Percentiles rank a stretch among this genome's conserved stretches.
These are phyloP conservation scores for Neomonachus schauinslandi DNA, from an alignment of 2,113 vertebrate species.

Conservation along the genomic window DNA sequence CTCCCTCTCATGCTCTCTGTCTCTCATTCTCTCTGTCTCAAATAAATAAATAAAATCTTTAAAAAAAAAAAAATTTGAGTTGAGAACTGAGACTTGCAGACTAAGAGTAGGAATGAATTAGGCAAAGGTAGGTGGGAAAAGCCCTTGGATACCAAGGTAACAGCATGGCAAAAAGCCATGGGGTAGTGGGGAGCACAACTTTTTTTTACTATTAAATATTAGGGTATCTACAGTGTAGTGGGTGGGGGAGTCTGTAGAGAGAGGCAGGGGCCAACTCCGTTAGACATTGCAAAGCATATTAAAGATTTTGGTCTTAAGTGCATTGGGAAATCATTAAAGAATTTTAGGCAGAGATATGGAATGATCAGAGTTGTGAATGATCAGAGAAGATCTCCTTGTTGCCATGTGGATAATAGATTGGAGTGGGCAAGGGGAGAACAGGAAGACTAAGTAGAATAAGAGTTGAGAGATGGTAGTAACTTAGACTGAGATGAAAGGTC, in stretches of 20 bases:
- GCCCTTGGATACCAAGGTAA: no score
- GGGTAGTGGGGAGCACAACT: no score
- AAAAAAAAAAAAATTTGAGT: no score
- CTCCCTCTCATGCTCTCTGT: no score
- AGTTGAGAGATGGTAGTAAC: not conserved
- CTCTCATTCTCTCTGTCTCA: no score
- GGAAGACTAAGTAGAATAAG: not conserved
- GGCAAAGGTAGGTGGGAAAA: no score
- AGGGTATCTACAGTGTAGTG: no score
- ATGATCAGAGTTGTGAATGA: not conserved
- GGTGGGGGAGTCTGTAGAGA: not conserved
- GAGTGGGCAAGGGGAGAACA: not conserved
- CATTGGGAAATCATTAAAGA: not conserved
- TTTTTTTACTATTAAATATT: no score
- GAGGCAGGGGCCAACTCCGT: not conserved
- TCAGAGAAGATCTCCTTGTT: not conserved
- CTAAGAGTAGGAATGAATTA: no score
- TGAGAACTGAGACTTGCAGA: no score
- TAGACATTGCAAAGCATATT: not conserved
- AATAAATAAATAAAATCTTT: no score
- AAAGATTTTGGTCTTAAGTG: not conserved
- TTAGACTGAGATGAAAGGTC: not conserved
- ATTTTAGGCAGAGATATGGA: not conserved
- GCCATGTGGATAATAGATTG: not conserved
- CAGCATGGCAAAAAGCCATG: no score